These are phyloP conservation scores for Eupithecia insigniata DNA, from an alignment of 2,888 invertebrate species.

Conservation along the genomic window DNA sequence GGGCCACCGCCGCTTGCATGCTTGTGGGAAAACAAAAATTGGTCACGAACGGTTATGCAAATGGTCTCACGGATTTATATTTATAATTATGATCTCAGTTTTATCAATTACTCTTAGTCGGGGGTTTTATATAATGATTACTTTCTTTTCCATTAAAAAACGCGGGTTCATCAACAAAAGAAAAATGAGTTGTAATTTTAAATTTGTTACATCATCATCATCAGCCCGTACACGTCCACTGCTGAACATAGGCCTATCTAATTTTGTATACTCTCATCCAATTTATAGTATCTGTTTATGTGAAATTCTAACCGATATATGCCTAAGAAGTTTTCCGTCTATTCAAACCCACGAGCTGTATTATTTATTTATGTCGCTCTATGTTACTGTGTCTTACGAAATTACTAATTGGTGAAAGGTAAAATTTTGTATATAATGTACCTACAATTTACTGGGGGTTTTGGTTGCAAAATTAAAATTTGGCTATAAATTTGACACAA, in stretches of 20 bases:
- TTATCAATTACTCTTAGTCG: too few species aligned
- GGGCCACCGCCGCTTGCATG: not conserved
- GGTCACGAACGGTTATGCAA: too few species aligned
- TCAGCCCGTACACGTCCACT: too few species aligned
- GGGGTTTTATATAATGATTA: too few species aligned
- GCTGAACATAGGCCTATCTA: too few species aligned
- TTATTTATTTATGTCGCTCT: conserved; percentile 36
- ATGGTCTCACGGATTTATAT: too few species aligned
- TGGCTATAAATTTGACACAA: conserved; percentile 9
- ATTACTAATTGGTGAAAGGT: conserved; percentile 42
- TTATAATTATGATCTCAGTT: too few species aligned
- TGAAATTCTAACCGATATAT: not conserved
- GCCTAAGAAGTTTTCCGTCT: conserved; percentile 4
- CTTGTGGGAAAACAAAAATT: not conserved
- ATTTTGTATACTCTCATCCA: not conserved
- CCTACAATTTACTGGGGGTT: conserved; percentile 5
- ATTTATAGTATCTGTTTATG: not conserved
- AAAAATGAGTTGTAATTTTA: too few species aligned
- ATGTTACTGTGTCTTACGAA: conserved; percentile 34
- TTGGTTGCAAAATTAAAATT: conserved; percentile 23
- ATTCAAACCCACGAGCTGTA: not conserved
- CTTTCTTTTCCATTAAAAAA: too few species aligned
- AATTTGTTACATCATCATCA: too few species aligned
- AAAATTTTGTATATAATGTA: conserved; percentile 30
- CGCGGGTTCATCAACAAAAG: too few species aligned